Conservation (phyloP, 2,113 vertebrate species). For the Sinosuthora webbiana region DNA sequence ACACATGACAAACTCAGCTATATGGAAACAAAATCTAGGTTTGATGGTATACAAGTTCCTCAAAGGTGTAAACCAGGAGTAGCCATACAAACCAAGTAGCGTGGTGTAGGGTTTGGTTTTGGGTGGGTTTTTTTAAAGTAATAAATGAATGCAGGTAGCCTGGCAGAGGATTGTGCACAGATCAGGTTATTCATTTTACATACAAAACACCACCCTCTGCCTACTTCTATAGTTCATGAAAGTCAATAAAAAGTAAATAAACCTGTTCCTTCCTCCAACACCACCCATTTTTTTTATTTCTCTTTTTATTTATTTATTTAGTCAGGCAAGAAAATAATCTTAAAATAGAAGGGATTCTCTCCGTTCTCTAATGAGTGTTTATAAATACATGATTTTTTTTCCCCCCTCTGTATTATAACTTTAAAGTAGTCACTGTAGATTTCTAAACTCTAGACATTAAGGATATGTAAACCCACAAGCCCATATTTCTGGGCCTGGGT, state of each 20-base stretch:
- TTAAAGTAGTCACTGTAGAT: not conserved
- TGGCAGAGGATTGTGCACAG: not conserved
- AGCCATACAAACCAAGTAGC: not conserved
- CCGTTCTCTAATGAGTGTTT: not conserved
- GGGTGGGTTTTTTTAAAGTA: not conserved
- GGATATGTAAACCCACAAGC: not conserved
- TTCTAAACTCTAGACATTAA: not conserved
- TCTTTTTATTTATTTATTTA: not conserved
- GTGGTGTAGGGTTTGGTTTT: not conserved
- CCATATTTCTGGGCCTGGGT: not conserved
- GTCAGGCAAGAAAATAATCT: not conserved
- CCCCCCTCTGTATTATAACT: not conserved
- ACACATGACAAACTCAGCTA: constrained; percentile 96
- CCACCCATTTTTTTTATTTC: rapidly evolving
- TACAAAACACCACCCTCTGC: not conserved
- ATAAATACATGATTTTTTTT: not conserved
- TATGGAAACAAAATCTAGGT: constrained; percentile 86
- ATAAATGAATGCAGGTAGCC: not conserved
- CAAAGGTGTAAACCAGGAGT: constrained; percentile 67
- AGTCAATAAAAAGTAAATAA: not conserved
- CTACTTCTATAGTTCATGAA: not conserved
- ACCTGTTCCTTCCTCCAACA: not conserved
- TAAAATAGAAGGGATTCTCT: not conserved
- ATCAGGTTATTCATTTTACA: not conserved
- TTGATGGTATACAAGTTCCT: constrained; percentile 65